A percentile compares a stretch with the other conserved stretches of the same genome.
Conservation (phyloP, 2,113 vertebrate genomes). For the Dolichotis patagonum region DNA sequence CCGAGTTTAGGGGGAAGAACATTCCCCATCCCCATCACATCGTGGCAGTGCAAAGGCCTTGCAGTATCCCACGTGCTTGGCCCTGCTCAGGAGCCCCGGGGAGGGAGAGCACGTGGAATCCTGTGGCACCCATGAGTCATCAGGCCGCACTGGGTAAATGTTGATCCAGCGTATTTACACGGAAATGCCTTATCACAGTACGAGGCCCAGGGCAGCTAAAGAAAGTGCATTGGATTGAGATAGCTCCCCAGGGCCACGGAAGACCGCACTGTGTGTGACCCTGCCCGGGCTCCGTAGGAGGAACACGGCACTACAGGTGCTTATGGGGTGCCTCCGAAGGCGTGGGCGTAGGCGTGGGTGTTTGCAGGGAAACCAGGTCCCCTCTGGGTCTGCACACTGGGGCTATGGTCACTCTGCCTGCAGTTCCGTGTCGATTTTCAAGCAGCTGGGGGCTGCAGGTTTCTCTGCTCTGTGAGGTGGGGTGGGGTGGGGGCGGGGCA, state of each 20-base stretch:
- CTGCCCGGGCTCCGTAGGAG: not conserved
- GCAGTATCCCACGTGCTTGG: fast-evolving
- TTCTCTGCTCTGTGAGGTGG: not conserved
- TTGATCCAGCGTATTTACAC: not conserved
- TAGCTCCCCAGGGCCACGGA: not conserved
- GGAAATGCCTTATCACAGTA: not conserved
- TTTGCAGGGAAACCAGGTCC: not conserved
- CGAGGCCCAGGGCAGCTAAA: not conserved
- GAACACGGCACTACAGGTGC: not conserved
- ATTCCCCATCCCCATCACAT: too few species aligned
- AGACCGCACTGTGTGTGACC: too few species aligned
- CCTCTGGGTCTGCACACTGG: not conserved
- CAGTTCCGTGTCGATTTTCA: not conserved
- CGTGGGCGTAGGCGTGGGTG: not conserved
- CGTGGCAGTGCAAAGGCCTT: not conserved
- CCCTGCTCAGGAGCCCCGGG: fast-evolving
- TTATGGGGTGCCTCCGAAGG: fast-evolving
- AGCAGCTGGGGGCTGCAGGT: not conserved
- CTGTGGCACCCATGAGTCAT: not conserved
- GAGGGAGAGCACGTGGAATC: fast-evolving
- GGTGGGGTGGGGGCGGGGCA: not conserved
- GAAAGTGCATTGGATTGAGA: fast-evolving
- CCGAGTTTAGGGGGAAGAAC: not conserved
- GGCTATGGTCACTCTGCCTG: not conserved
- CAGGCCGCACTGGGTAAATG: not conserved